These are phyloP conservation scores for Eurystomus glaucurus DNA, from an alignment of 2,797 vertebrate species.

Conservation along the genomic window DNA sequence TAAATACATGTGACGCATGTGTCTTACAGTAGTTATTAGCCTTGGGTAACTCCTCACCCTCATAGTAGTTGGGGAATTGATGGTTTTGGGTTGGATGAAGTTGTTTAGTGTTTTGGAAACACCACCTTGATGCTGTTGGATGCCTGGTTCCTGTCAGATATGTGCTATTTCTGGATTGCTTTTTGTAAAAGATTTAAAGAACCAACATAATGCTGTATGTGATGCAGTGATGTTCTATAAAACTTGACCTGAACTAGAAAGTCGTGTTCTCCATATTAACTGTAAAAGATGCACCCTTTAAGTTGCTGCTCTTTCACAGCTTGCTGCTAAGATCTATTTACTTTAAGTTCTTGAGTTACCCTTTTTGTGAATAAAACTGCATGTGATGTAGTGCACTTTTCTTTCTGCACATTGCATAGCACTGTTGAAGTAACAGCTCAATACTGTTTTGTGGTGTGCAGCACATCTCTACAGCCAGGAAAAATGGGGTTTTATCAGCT, in stretches of 20 bases:
- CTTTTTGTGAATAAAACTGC: constrained; percentile 11
- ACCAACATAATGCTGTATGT: neutral
- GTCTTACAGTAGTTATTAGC: neutral
- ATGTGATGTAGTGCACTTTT: neutral
- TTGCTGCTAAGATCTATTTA: neutral
- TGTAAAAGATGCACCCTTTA: neutral
- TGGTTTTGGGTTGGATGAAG: neutral
- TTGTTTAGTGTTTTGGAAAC: neutral
- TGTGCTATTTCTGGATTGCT: neutral
- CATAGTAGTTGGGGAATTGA: neutral
- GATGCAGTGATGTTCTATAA: neutral
- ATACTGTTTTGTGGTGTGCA: neutral
- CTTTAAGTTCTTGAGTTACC: neutral
- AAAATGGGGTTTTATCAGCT: neutral
- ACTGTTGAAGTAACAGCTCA: neutral
- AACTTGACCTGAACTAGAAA: neutral
- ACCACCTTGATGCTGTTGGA: neutral
- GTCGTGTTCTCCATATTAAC: neutral
- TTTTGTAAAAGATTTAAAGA: neutral
- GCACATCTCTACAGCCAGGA: neutral
- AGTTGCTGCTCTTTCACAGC: neutral
- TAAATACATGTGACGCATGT: neutral
- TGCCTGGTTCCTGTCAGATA: neutral
- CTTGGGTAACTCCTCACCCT: neutral
- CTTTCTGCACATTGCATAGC: neutral